These are phyloP conservation scores for Aurelia aurita complex sp. Pacific DNA, from an alignment of 30 jellyfish, hydroid and myxozoan species.

Conservation along the genomic window DNA sequence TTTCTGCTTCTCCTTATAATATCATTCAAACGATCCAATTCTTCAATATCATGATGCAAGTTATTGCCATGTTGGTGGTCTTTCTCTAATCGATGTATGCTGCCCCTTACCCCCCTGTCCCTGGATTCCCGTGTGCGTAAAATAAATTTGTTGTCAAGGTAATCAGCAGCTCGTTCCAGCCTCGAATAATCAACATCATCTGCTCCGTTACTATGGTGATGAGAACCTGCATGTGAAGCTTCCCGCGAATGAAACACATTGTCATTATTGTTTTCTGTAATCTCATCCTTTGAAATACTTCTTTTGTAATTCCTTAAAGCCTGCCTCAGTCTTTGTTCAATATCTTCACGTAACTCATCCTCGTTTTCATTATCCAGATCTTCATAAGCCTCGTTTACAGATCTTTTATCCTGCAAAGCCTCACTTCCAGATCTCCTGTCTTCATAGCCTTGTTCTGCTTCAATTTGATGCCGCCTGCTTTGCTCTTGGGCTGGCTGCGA, in stretches of 20 bases:
- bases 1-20: neutral
- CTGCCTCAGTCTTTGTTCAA: neutral
- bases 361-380: constrained; percentile 1
- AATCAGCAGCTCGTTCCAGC: neutral
- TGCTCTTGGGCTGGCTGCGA: neutral
- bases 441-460: neutral
- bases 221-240: neutral
- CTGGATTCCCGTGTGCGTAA: neutral
- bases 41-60: neutral
- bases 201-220: constrained; percentile 14
- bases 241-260: neutral
- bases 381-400: neutral
- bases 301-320: neutral
- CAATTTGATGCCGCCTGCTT: neutral
- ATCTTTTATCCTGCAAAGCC: neutral
- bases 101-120: neutral
- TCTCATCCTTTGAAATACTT: neutral
- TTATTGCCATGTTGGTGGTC: neutral
- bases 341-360: neutral
- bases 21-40: too few relatives aligned
- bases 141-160: neutral
- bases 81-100: too few relatives aligned
- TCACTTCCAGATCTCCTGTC: neutral
- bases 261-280: neutral
- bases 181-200: constrained; percentile 7